These are phyloP conservation scores for Cyprinus carpio DNA, from an alignment of 2,113 vertebrate species.

Conservation along the genomic window DNA sequence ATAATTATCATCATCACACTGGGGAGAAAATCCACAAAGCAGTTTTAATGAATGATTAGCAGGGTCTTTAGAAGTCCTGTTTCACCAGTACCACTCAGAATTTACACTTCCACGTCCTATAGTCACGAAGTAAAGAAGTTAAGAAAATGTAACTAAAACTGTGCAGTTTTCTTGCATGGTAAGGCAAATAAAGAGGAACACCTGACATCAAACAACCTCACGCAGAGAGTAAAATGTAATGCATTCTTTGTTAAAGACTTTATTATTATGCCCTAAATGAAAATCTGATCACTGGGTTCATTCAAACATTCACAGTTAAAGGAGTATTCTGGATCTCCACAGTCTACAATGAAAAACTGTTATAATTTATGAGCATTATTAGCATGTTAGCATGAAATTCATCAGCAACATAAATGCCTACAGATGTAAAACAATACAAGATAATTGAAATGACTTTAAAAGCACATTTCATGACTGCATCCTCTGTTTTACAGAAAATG, in stretches of 20 bases:
- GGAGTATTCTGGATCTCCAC: neutral
- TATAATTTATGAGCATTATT: neutral
- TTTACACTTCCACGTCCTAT: neutral
- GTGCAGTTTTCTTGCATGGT: no score
- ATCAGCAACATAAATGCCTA: neutral
- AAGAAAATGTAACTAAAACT: neutral
- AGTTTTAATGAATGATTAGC: neutral
- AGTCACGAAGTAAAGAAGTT: neutral
- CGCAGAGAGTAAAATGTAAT: no score
- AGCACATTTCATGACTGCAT: neutral
- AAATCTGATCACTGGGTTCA: no score
- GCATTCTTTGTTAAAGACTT: no score
- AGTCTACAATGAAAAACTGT: neutral
- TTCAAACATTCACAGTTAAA: no score
- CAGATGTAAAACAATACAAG: neutral
- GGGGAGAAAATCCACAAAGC: neutral
- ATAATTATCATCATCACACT: neutral
- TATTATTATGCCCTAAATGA: no score
- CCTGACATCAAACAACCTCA: no score
- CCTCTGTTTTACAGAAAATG: neutral
- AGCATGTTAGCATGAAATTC: neutral
- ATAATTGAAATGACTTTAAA: neutral
- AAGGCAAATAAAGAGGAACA: no score
- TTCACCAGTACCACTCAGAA: no score
- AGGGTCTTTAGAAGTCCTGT: no score